Conservation (phyloP, 2,888 invertebrate genomes). For the Cecidostiba fungosa region DNA sequence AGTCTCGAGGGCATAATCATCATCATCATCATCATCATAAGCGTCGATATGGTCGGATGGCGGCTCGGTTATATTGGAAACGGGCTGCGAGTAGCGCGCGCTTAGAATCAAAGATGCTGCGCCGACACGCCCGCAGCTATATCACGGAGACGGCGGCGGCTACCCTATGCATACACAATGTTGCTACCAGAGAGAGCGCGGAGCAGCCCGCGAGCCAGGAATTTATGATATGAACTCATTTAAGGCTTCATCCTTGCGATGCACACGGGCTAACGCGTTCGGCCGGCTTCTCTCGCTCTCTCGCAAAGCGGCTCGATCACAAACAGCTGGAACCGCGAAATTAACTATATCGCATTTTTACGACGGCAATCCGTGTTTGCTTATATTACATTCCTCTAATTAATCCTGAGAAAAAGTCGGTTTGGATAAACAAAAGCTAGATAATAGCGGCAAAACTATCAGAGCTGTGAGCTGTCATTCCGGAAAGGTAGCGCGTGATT, state of each 20-base stretch:
- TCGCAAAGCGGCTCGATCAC: conserved; percentile 35
- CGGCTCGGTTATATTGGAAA: conserved; percentile 72
- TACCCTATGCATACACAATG: conserved; percentile 80
- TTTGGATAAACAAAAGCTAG: background rate
- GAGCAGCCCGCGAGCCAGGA: conserved; percentile 70
- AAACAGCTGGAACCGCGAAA: conserved; percentile 56
- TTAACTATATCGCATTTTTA: conserved; percentile 50
- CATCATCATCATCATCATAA: conserved; percentile 62
- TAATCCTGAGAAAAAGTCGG: conserved; percentile 5
- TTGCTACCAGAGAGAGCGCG: conserved; percentile 72
- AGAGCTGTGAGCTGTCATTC: conserved; percentile 14
- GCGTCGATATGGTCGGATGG: conserved; percentile 65
- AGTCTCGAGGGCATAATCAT: conserved; percentile 65
- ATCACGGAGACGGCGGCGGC: conserved; percentile 66
- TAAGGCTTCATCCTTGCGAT: conserved; percentile 70
- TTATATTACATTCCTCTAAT: conserved; percentile 59
- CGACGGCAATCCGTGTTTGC: conserved; percentile 54
- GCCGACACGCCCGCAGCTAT: conserved; percentile 71
- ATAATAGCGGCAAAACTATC: conserved; percentile 38
- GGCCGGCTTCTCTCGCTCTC: no score
- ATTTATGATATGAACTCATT: conserved; percentile 78
- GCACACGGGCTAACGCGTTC: background rate
- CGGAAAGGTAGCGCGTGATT: background rate
- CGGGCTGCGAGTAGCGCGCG: conserved; percentile 35
- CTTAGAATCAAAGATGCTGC: conserved; percentile 70